A percentile compares a stretch with the other conserved stretches of the same genome.
Evolutionary conservation across 2,113 vertebrate genomes (phyloP).

Genomic region (Monarcha castaneiventris): DNA sequence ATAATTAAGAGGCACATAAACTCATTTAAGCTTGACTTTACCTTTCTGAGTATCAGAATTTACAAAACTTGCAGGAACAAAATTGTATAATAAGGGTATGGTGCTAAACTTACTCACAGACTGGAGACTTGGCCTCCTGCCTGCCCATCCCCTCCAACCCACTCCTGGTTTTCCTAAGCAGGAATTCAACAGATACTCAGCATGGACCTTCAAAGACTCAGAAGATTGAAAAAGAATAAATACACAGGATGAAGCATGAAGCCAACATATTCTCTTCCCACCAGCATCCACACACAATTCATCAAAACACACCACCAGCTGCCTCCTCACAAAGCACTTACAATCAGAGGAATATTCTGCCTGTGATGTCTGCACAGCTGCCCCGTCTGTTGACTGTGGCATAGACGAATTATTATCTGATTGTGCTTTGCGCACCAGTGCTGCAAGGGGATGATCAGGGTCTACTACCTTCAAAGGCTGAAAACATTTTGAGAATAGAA

Average conservation of each 20-base stretch:
- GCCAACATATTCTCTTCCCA: neutral
- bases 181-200: neutral
- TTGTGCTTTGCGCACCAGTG: slow-evolving; percentile 86
- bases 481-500: neutral
- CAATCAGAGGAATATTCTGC: slow-evolving; percentile 86
- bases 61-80: neutral
- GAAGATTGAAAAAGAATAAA: neutral
- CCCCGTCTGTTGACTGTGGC: slow-evolving; percentile 66
- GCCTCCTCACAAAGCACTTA: slow-evolving; percentile 74
- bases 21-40: neutral
- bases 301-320: neutral
- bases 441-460: slow-evolving; percentile 93
- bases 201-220: neutral
- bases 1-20: neutral
- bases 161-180: neutral
- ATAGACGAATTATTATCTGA: slow-evolving; percentile 80
- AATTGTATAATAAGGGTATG: neutral
- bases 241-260: neutral
- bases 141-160: neutral
- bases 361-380: slow-evolving; percentile 64
- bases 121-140: neutral
- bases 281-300: neutral
- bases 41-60: neutral
- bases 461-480: slow-evolving; percentile 95
- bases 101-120: neutral